These are phyloP conservation scores for Halotydeus destructor DNA, from an alignment of 1,140 invertebrate genomes.

Conservation along the genomic window DNA sequence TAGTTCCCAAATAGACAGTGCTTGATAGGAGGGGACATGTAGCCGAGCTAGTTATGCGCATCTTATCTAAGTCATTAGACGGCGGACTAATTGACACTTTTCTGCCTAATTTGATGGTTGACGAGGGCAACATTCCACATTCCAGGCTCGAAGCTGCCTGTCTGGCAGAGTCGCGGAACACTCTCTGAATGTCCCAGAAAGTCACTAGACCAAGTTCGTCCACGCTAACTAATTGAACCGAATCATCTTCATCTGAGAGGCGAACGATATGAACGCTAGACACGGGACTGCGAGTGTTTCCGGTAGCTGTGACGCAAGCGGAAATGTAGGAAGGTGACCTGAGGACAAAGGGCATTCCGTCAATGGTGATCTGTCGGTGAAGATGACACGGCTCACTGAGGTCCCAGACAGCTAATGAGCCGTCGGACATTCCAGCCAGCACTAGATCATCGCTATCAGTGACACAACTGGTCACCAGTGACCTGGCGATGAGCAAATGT, in stretches of 20 bases:
- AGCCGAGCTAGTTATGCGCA: too few relatives aligned
- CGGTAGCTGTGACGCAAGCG: background rate
- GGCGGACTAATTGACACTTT: too few relatives aligned
- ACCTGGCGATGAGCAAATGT: background rate
- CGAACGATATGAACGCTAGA: background rate
- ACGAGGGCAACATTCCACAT: too few relatives aligned
- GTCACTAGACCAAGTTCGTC: background rate
- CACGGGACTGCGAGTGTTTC: background rate
- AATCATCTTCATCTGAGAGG: background rate
- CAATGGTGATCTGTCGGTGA: background rate
- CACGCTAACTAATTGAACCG: background rate
- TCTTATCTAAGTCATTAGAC: too few relatives aligned
- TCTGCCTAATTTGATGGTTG: too few relatives aligned
- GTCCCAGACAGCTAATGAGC: background rate
- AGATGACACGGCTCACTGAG: background rate
- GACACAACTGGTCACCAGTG: background rate
- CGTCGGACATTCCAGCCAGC: background rate
- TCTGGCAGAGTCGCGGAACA: too few relatives aligned
- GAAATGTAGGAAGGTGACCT: background rate
- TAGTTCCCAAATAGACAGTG: too few relatives aligned
- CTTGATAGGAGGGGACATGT: too few relatives aligned
- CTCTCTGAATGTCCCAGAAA: background rate
- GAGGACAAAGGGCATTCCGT: background rate
- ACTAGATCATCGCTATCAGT: background rate
- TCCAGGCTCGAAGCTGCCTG: too few relatives aligned